Conservation (phyloP, 2,113 vertebrate genomes). For the Ibidorhyncha struthersii region DNA sequence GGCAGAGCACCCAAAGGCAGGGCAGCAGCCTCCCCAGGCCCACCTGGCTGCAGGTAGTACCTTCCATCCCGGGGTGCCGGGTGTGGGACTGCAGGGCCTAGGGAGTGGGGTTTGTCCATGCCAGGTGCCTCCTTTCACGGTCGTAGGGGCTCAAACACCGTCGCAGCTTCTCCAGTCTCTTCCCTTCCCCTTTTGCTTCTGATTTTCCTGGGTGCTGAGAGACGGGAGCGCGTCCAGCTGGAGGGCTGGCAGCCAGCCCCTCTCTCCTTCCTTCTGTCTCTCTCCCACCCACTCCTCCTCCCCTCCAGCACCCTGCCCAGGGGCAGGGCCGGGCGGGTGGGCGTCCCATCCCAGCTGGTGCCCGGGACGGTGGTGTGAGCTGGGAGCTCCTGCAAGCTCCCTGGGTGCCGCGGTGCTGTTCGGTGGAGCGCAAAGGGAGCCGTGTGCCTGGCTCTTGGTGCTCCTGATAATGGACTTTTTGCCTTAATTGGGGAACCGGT, state of each 20-base stretch:
- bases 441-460: neutral
- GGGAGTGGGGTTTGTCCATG: neutral
- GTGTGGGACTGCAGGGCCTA: neutral
- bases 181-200: slow-evolving; percentile 57
- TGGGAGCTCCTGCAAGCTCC: neutral
- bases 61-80: neutral
- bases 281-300: neutral
- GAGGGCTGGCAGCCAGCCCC: slow-evolving; percentile 40
- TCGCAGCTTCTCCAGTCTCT: slow-evolving; percentile 48
- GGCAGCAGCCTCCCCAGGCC: neutral
- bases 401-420: neutral
- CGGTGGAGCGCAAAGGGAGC: slow-evolving; percentile 46
- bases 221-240: neutral
- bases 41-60: neutral
- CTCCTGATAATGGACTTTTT: slow-evolving; percentile 45
- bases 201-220: slow-evolving; percentile 54
- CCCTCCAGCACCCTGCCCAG: neutral
- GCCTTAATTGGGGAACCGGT: slow-evolving; percentile 44
- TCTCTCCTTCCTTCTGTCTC: slow-evolving; percentile 59
- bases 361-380: neutral
- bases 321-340: neutral
- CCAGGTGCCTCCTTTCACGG: neutral
- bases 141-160: neutral
- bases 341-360: neutral
- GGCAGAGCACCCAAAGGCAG: neutral